phyloP scores from a whole-genome alignment of 1,140 invertebrate species.

The Oedothorax gibbosus region DNA sequence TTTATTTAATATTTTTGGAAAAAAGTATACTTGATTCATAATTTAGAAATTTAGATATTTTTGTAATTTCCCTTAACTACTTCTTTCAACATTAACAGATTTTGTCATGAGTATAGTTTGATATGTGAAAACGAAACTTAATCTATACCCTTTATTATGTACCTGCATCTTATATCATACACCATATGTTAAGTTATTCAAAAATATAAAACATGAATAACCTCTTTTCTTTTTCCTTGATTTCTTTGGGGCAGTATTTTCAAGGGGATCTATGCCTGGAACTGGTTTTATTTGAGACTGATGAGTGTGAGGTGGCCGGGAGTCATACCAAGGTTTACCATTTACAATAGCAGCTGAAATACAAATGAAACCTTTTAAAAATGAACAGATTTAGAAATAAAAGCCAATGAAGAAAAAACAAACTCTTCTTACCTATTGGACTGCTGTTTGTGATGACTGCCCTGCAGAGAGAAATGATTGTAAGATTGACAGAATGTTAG shows the following conservation, averaged over 20 bases:
- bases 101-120: too few species aligned
- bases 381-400: too few species aligned
- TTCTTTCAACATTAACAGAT: too few species aligned
- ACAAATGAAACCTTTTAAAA: background rate
- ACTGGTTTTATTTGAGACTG: conserved; percentile 43
- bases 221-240: conserved; percentile 26
- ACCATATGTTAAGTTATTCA: too few species aligned
- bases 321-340: conserved; percentile 22
- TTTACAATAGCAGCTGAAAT: conserved; percentile 35
- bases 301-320: conserved; percentile 14
- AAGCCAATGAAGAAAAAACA: background rate
- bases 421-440: background rate
- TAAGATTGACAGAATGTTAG: background rate
- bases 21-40: too few species aligned
- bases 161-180: too few species aligned
- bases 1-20: too few species aligned
- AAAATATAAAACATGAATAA: conserved; percentile 4
- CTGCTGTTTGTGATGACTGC: background rate
- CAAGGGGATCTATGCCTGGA: conserved; percentile 41
- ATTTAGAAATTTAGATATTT: too few species aligned
- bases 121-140: too few species aligned
- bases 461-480: background rate
- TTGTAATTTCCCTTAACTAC: too few species aligned
- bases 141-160: too few species aligned
- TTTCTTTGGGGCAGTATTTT: background rate